These are phyloP conservation scores for Zygothrica quintamaculata DNA, from an alignment of 2,888 invertebrate genomes.

Conservation along the genomic window DNA sequence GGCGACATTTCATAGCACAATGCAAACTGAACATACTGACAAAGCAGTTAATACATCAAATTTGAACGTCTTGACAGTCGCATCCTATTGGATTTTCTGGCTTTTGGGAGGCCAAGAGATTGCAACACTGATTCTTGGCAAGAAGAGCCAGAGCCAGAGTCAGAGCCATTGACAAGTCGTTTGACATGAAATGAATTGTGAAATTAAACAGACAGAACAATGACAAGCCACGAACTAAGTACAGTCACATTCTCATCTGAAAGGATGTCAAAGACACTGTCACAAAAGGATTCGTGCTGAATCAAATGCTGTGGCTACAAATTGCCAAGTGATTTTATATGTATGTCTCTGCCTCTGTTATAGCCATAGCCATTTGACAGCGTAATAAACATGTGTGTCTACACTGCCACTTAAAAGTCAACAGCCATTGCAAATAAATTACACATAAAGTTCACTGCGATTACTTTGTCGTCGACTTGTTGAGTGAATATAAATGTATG, in stretches of 20 bases:
- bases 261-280: conserved; percentile 28
- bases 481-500: too few relatives aligned
- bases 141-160: conserved; percentile 4
- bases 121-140: conserved; percentile 24
- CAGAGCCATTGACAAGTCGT: conserved; percentile 62
- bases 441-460: conserved; percentile 23
- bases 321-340: conserved; percentile 70
- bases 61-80: conserved; percentile 64
- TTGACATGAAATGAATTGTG: conserved; percentile 80
- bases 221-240: conserved; percentile 41
- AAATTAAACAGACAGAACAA: conserved; percentile 69
- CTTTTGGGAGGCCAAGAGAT: conserved; percentile 22
- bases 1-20: conserved; percentile 30
- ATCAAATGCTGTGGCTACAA: conserved; percentile 45
- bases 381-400: conserved; percentile 57
- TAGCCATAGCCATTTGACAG: conserved; percentile 7
- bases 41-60: conserved; percentile 76
- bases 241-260: conserved; percentile 7
- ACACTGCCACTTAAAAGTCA: conserved; percentile 59
- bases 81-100: conserved; percentile 36
- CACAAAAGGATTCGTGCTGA: conserved; percentile 24
- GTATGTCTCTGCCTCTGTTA: conserved; percentile 14
- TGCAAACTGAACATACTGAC: conserved; percentile 36
- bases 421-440: conserved; percentile 51
- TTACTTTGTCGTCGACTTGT: too few relatives aligned